These are phyloP conservation scores for Monopterus albus DNA, from an alignment of 2,113 vertebrate species.

Conservation along the genomic window DNA sequence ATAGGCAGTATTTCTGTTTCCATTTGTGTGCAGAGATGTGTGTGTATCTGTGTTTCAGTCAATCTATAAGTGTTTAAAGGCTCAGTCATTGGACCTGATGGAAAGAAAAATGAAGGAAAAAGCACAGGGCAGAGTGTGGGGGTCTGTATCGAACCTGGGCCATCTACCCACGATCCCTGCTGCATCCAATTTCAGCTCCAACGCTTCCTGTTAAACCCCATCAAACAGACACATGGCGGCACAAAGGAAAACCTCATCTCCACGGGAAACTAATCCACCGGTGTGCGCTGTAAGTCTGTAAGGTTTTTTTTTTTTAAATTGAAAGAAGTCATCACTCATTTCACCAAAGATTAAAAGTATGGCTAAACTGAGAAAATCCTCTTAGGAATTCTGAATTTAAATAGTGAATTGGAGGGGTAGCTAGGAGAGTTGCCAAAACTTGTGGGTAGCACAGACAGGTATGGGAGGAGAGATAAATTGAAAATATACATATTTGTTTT, in stretches of 20 bases:
- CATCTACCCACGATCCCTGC: constrained; percentile 96
- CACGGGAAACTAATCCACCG: constrained; percentile 98
- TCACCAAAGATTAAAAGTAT: constrained; percentile 99
- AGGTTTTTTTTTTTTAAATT: constrained; percentile 87
- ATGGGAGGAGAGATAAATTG: constrained; percentile 84
- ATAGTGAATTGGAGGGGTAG: constrained; percentile 88
- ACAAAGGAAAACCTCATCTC: constrained; percentile 99
- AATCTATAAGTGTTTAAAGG: constrained; percentile 59
- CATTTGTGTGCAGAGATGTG: constrained; percentile 34
- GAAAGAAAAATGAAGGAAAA: constrained; percentile 68
- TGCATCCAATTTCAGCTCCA: constrained; percentile 99
- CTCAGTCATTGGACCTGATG: constrained; percentile 84
- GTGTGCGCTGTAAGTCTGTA: constrained; percentile 98
- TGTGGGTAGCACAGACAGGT: constrained; percentile 70
- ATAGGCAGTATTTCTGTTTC: constrained; percentile 29
- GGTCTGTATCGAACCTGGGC: constrained; percentile 95
- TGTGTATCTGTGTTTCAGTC: constrained; percentile 53
- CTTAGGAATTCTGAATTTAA: constrained; percentile 99
- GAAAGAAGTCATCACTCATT: constrained; percentile 99
- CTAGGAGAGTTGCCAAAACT: constrained; percentile 83
- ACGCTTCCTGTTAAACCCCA: constrained; percentile 99
- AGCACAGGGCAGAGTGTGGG: constrained; percentile 85
- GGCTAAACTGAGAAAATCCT: constrained; percentile 99
- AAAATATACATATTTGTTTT: constrained; percentile 89
- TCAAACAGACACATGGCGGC: constrained; percentile 96